A percentile compares a stretch with the other conserved stretches of the same genome.
These are phyloP conservation scores for Carassius carassius DNA, from an alignment of 2,113 vertebrate species.

Conservation along the genomic window DNA sequence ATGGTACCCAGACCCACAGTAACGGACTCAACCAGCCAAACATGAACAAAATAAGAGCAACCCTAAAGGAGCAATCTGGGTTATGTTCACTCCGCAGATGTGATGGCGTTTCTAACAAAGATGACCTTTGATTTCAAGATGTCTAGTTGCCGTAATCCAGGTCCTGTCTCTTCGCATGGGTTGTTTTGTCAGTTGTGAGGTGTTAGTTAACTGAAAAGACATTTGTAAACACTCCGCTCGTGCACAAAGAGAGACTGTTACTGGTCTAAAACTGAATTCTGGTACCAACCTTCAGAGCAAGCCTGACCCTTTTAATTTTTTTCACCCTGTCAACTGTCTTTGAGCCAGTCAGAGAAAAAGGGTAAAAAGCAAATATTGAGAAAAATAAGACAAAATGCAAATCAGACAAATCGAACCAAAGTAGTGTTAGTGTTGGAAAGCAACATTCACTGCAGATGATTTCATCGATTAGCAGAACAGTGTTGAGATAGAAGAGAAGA, in stretches of 20 bases:
- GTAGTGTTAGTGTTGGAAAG: constrained; percentile 89
- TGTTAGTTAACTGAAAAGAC: constrained; percentile 81
- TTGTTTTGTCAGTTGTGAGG: not conserved
- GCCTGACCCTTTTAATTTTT: constrained; percentile 99
- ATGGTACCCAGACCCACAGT: too few species aligned
- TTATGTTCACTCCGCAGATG: too few species aligned
- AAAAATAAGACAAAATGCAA: constrained; percentile 79
- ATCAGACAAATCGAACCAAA: constrained; percentile 68
- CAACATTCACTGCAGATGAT: constrained; percentile 86
- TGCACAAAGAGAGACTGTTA: constrained; percentile 78
- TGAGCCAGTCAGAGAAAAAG: constrained; percentile 80
- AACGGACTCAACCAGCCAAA: too few species aligned
- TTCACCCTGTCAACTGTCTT: constrained; percentile 99
- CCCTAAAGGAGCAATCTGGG: too few species aligned
- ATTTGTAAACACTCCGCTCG: constrained; percentile 79
- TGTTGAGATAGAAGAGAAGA: constrained; percentile 56
- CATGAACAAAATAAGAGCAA: too few species aligned
- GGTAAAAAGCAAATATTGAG: constrained; percentile 72
- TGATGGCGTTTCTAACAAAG: too few species aligned
- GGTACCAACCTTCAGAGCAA: constrained; percentile 99
- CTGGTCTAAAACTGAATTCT: constrained; percentile 80
- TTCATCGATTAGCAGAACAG: constrained; percentile 79
- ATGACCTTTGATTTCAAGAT: too few species aligned
- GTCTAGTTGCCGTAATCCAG: not conserved
- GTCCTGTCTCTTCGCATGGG: not conserved